A percentile compares a stretch with the other conserved stretches of the same genome.
These are phyloP conservation scores for Hecatera dysodea DNA, from an alignment of 2,888 invertebrate species.

Conservation along the genomic window DNA sequence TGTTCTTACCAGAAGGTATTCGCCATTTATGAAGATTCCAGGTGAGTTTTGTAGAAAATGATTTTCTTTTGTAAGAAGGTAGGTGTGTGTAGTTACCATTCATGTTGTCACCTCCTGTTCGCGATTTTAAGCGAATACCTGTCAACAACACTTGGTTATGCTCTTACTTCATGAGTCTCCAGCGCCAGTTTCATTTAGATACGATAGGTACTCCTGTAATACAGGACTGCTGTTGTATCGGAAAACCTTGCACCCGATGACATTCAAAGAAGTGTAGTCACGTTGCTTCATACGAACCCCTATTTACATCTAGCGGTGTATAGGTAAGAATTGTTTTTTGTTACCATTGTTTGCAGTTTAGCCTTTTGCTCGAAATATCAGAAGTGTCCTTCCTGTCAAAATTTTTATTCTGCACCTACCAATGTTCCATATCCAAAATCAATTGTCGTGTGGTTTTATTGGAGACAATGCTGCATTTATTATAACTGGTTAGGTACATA, in stretches of 20 bases:
- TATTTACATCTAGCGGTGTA: neutral
- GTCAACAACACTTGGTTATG: constrained; percentile 42
- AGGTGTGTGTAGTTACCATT: constrained; percentile 4
- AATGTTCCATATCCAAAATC: neutral
- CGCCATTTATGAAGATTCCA: neutral
- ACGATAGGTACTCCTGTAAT: neutral
- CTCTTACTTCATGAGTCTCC: constrained; percentile 12
- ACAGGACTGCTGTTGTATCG: constrained; percentile 7
- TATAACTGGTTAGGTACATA: neutral
- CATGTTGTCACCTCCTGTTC: constrained; percentile 4
- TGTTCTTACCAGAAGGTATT: constrained; percentile 31
- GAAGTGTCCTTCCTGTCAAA: constrained; percentile 29
- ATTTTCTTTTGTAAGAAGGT: constrained; percentile 1
- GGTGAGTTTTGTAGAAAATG: neutral
- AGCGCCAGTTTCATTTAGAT: neutral
- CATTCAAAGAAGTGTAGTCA: neutral
- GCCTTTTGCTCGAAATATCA: constrained; percentile 8
- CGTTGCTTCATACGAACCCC: neutral
- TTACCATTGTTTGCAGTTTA: constrained; percentile 17
- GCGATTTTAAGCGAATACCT: constrained; percentile 9
- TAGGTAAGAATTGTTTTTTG: neutral
- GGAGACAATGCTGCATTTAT: neutral
- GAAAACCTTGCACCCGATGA: constrained; percentile 2
- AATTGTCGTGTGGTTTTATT: neutral
- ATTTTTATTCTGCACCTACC: constrained; percentile 37